These are phyloP conservation scores for Potorous gilbertii DNA, from an alignment of 2,797 vertebrate genomes.

Conservation along the genomic window DNA sequence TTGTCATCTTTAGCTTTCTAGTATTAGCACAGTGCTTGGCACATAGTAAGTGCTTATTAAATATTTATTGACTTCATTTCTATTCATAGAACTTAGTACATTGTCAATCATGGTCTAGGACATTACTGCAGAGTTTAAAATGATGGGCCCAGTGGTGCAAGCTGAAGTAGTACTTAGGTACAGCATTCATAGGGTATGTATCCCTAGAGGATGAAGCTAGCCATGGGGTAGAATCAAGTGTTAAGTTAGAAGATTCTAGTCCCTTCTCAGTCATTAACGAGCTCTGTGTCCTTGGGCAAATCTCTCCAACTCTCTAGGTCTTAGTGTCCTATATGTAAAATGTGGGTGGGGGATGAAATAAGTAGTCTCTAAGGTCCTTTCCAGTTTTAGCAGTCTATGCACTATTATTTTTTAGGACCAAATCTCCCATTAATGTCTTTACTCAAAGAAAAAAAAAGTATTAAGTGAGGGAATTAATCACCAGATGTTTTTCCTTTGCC, in stretches of 20 bases:
- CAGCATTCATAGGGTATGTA: neutral
- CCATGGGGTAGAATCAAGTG: neutral
- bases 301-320: neutral
- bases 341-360: neutral
- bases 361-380: neutral
- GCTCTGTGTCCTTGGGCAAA: neutral
- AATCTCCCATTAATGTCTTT: neutral
- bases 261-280: neutral
- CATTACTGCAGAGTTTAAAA: neutral
- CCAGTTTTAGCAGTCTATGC: neutral
- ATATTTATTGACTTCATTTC: neutral
- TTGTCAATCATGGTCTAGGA: too few species aligned
- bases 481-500: neutral
- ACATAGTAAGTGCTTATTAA: neutral
- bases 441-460: neutral
- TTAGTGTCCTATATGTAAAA: neutral
- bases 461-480: neutral
- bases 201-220: neutral
- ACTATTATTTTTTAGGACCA: neutral
- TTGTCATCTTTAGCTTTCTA: neutral
- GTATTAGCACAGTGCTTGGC: neutral
- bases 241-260: neutral
- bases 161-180: neutral
- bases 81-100: neutral
- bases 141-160: neutral